Evolutionary conservation across 2,797 vertebrate species (phyloP).

Genomic region (Phoeniculus purpureus): DNA sequence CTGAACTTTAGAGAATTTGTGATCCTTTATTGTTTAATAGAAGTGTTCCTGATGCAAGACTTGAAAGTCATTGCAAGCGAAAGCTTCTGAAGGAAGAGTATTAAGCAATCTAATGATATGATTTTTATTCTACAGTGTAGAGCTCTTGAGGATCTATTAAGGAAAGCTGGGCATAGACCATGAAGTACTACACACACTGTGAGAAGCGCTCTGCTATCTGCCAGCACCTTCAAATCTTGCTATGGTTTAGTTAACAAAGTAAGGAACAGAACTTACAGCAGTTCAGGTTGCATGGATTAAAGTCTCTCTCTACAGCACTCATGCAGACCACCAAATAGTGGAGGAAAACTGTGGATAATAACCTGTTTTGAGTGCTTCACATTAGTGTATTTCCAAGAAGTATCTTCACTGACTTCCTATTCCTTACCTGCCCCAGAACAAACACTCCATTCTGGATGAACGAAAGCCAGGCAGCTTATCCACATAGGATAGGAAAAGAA

Average conservation of each 20-base stretch:
- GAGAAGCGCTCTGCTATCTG: not conserved
- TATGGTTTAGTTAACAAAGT: not conserved
- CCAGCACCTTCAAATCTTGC: not conserved
- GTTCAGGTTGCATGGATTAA: not conserved
- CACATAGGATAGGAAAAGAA: not conserved
- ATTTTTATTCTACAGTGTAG: constrained; percentile 19
- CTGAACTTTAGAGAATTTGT: not conserved
- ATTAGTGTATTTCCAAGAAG: not conserved
- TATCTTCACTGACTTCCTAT: not conserved
- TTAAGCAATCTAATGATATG: not conserved
- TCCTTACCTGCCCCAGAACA: not conserved
- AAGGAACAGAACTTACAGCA: not conserved
- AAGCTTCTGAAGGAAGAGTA: not conserved
- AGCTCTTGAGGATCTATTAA: constrained; percentile 14
- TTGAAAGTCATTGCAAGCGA: not conserved
- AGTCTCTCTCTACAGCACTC: not conserved
- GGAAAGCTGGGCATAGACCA: not conserved
- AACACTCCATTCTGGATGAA: not conserved
- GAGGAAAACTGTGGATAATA: not conserved
- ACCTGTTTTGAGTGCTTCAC: not conserved
- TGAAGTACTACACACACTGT: not conserved
- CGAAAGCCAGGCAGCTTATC: not conserved
- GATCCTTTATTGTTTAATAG: not conserved
- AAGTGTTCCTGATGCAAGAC: not conserved
- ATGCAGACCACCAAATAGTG: not conserved